Evolutionary conservation across 2,797 vertebrate species (phyloP).

Genomic region (Macroramphosus scolopax): DNA sequence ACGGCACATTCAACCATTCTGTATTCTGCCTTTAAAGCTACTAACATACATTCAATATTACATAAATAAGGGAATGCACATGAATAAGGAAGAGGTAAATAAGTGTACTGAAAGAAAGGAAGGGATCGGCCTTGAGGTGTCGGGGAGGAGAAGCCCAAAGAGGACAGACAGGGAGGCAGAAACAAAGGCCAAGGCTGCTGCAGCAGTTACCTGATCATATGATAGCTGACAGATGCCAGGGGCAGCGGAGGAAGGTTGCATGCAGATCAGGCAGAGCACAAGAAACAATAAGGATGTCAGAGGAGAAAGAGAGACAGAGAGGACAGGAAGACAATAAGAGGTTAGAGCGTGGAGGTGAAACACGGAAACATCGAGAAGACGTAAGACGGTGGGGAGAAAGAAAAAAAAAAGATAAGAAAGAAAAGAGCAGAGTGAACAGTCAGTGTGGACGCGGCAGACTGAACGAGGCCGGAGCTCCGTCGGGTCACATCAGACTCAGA

Average conservation of each 20-base stretch:
- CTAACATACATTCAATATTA: too few relatives aligned
- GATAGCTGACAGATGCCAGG: constrained; percentile 96
- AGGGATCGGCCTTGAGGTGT: constrained; percentile 9
- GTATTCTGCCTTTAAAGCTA: too few relatives aligned
- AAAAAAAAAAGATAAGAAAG: constrained; percentile 12
- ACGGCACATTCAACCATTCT: background rate
- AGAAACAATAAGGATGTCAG: constrained; percentile 47
- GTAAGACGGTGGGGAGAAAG: constrained; percentile 6
- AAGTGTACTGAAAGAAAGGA: background rate
- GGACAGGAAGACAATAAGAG: constrained; percentile 41
- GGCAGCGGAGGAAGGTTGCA: constrained; percentile 86
- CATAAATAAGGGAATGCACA: background rate
- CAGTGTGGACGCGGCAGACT: constrained; percentile 16
- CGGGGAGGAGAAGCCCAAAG: constrained; percentile 23
- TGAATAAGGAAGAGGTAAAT: constrained; percentile 11
- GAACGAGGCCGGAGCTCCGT: constrained; percentile 2
- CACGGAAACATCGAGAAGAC: constrained; percentile 22
- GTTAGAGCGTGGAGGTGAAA: constrained; percentile 27
- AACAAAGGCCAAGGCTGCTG: constrained; percentile 61
- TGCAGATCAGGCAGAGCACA: constrained; percentile 84
- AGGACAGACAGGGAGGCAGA: constrained; percentile 38
- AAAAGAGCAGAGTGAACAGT: constrained; percentile 37
- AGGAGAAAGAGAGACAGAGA: constrained; percentile 33
- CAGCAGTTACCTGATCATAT: constrained; percentile 97
- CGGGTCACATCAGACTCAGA: background rate